phyloP scores from a whole-genome alignment of 2,888 invertebrate genomes.

The Eristalis pertinax region DNA sequence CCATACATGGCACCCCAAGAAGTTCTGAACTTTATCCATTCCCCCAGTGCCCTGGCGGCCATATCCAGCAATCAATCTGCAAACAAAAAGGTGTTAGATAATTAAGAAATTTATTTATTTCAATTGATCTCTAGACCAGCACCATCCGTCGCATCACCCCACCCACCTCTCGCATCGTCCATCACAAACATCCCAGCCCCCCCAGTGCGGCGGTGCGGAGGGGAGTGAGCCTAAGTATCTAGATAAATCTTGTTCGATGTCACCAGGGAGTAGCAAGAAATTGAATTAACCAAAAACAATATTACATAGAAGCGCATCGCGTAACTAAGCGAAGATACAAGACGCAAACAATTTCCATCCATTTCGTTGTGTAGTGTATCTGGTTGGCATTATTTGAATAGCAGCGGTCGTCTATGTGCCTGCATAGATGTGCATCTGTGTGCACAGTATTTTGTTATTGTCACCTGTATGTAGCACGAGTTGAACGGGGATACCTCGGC shows the following conservation, averaged over 20 bases:
- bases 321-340: slow-evolving; percentile 4
- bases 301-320: not conserved
- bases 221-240: slow-evolving; percentile 46
- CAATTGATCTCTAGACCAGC: slow-evolving; percentile 33
- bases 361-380: not conserved
- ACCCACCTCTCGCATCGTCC: not conserved
- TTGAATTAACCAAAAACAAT: slow-evolving; percentile 54
- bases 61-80: slow-evolving; percentile 22
- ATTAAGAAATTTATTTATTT: slow-evolving; percentile 71
- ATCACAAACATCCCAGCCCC: not conserved
- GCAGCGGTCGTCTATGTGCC: not conserved
- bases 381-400: slow-evolving; percentile 60
- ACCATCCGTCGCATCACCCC: too few relatives aligned
- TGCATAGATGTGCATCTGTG: slow-evolving; percentile 14
- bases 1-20: slow-evolving; percentile 56
- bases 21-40: slow-evolving; percentile 45
- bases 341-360: slow-evolving; percentile 38
- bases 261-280: slow-evolving; percentile 44
- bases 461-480: slow-evolving; percentile 43
- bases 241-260: slow-evolving; percentile 61
- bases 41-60: not conserved
- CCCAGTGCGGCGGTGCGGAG: not conserved
- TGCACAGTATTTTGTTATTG: slow-evolving; percentile 59
- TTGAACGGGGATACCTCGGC: not conserved
- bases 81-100: slow-evolving; percentile 62